Evolutionary conservation across 92 coral and sea anemone genomes (phyloP).

Genomic region (Hydrozoanthus gracilis): DNA sequence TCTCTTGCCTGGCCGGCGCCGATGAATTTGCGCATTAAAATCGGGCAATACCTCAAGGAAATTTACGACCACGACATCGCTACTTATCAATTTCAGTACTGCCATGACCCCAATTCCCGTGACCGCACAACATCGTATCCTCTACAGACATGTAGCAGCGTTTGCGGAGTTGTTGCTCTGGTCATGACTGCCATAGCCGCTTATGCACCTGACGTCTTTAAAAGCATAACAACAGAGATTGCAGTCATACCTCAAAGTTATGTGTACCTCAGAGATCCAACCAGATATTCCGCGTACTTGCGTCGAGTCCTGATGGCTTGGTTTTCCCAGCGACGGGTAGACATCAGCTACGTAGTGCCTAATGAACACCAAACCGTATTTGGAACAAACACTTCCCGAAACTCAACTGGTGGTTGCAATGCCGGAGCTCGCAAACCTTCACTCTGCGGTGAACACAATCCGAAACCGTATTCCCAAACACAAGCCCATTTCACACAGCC

Average conservation of each 20-base stretch:
- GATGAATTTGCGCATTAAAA: neutral
- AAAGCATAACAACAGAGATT: neutral
- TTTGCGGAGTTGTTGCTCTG: slow-evolving; percentile 41
- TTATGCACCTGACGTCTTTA: slow-evolving; percentile 8
- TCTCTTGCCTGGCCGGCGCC: slow-evolving; percentile 47
- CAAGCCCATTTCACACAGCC: neutral
- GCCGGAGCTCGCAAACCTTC: neutral
- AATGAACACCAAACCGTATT: neutral
- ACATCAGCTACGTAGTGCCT: slow-evolving; percentile 41
- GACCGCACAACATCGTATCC: slow-evolving; percentile 29
- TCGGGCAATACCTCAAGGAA: slow-evolving; percentile 15
- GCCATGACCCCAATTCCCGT: slow-evolving; percentile 4
- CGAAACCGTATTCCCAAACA: neutral
- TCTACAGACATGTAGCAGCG: slow-evolving; percentile 35
- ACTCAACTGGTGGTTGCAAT: slow-evolving; percentile 10
- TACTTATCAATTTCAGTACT: neutral
- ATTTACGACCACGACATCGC: neutral
- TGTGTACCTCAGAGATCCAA: slow-evolving; percentile 23
- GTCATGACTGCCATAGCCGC: slow-evolving; percentile 32
- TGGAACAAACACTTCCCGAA: neutral
- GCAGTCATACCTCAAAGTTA: neutral
- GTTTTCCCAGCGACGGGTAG: slow-evolving; percentile 28
- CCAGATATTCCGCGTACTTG: slow-evolving; percentile 40
- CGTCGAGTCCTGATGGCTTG: slow-evolving; percentile 51
- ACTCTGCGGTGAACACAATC: neutral